Percentiles rank a stretch among this genome's conserved stretches.
Evolutionary conservation across 2,797 vertebrate genomes (phyloP).

Genomic region (Podargus strigoides): DNA sequence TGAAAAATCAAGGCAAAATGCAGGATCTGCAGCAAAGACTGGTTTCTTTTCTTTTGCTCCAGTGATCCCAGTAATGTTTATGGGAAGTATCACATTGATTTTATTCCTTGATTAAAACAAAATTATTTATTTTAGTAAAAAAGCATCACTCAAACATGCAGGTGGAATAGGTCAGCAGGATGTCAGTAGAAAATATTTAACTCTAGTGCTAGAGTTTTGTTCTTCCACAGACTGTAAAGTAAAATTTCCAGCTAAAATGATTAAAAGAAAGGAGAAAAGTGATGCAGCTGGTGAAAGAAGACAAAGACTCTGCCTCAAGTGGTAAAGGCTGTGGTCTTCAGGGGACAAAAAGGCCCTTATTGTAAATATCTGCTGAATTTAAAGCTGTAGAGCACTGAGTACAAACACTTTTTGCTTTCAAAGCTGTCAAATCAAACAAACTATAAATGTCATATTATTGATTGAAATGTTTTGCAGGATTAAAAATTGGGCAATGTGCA

Average conservation of each 20-base stretch:
- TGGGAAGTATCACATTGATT: background rate
- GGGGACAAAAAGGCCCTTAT: background rate
- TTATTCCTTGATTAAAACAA: background rate
- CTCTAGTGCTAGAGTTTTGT: background rate
- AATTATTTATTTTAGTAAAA: background rate
- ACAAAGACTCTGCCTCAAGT: background rate
- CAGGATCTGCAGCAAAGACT: background rate
- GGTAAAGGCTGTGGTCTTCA: background rate
- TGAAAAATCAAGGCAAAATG: background rate
- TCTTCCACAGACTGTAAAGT: background rate
- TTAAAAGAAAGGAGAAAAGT: background rate
- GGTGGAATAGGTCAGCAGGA: background rate
- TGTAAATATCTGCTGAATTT: background rate
- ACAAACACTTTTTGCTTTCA: background rate
- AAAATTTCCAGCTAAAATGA: background rate
- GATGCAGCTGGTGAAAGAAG: background rate
- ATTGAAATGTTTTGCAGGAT: background rate
- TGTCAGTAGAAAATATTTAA: background rate
- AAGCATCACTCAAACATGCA: background rate
- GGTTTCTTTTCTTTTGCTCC: background rate
- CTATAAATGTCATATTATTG: background rate
- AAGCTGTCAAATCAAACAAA: background rate
- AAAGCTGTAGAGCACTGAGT: background rate
- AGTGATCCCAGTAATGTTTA: background rate
- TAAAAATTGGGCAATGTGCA: background rate